Conservation (phyloP, 1,140 invertebrate genomes). For the Macrobrachium rosenbergii region DNA sequence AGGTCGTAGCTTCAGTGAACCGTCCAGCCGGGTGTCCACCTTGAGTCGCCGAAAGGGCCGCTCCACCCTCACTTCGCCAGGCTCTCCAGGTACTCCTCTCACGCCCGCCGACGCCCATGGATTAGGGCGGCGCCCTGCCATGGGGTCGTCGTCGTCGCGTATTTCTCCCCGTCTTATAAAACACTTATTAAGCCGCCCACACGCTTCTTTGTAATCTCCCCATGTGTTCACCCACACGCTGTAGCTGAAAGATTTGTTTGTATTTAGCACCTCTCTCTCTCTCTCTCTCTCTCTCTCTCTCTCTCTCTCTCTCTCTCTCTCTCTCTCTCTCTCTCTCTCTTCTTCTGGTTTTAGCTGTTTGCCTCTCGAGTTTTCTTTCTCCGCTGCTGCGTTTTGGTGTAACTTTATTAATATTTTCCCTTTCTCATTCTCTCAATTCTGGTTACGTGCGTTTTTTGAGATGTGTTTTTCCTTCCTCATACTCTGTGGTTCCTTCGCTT, state of each 20-base stretch:
- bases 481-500: not conserved
- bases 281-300: constrained; percentile 14
- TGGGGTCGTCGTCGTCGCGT: not conserved
- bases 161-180: not conserved
- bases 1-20: constrained; percentile 41
- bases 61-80: constrained; percentile 37
- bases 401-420: not conserved
- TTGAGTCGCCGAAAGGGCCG: constrained; percentile 25
- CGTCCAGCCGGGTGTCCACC: constrained; percentile 35
- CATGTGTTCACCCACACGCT: not conserved
- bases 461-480: not conserved
- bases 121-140: no score
- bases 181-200: not conserved
- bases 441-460: not conserved
- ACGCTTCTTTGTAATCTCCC: not conserved
- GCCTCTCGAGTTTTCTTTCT: not conserved
- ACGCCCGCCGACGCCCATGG: not conserved
- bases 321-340: constrained; percentile 15
- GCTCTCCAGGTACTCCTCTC: constrained; percentile 47
- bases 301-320: constrained; percentile 20
- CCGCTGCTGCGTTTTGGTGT: not conserved
- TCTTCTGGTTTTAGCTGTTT: not conserved
- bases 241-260: no score
- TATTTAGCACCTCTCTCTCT: not conserved
- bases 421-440: constrained; percentile 6